phyloP scores from a whole-genome alignment of 2,888 invertebrate genomes.

The Himalopsyche kuldschensis region DNA sequence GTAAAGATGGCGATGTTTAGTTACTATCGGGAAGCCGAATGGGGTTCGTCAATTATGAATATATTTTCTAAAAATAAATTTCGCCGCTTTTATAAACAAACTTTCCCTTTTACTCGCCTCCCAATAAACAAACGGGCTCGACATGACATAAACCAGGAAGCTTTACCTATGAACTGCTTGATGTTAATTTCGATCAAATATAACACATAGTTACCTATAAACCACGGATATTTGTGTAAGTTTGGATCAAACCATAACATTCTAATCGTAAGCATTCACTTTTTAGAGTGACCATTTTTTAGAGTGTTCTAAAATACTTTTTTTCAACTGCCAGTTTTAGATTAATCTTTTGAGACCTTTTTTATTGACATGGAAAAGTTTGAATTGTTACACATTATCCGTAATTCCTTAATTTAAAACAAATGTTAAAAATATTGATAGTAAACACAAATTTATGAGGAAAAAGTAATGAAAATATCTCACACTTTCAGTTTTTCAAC shows the following conservation, averaged over 20 bases:
- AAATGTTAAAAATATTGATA: too few relatives aligned
- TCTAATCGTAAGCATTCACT: background rate
- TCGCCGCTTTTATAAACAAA: background rate
- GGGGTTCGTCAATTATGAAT: background rate
- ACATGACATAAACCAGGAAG: background rate
- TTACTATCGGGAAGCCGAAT: background rate
- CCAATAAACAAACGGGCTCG: background rate
- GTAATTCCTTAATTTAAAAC: too few relatives aligned
- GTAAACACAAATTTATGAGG: too few relatives aligned
- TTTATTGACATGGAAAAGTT: too few relatives aligned
- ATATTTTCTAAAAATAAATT: background rate
- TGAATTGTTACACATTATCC: too few relatives aligned
- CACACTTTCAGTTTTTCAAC: too few relatives aligned
- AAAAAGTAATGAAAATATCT: too few relatives aligned
- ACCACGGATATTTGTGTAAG: background rate
- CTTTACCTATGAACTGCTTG: background rate
- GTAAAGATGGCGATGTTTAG: background rate
- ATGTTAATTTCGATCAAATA: background rate
- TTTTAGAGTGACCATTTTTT: background rate
- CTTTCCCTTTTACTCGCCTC: background rate
- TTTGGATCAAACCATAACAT: background rate
- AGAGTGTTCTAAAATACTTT: too few relatives aligned
- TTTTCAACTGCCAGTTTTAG: too few relatives aligned
- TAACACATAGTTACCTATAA: background rate
- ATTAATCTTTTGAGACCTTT: too few relatives aligned